Evolutionary conservation across 2,888 invertebrate species (phyloP), one percentile per base, ranked within the genome.

Genomic region (Phrixothrix hirtus): DNA sequence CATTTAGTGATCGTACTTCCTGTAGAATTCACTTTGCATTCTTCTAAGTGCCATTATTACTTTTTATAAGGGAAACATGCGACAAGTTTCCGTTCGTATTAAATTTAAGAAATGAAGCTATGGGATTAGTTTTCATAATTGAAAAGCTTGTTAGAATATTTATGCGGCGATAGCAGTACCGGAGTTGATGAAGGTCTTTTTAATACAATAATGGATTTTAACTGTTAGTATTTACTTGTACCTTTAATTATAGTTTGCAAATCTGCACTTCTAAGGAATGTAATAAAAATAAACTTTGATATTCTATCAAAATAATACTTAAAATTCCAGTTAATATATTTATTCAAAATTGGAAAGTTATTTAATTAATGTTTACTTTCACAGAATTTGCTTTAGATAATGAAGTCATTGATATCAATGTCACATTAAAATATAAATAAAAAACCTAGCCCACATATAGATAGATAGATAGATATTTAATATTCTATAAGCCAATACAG

Each of bases 111-210:
- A 59, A 57, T 56, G 52, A 59, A 57, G 48, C 48, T 32, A 46
- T 45, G 54, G 60, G 62, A 59, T 62, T 60, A 62, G 59, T 60
- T 50, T 60, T 58, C 60, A 59, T 62, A 60, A 62, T 60, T 62
- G 62, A 62, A 62, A 62, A 62, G 62, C 60, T 62, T 60, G 58
- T 62, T 57, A 57, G 47, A 53, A 55, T 53, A 58, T 62, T 59
- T 56, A 60, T 59, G 60, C 59, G 56, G 55, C 44, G 55, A 48
- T 52, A 36, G 6, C 17, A 37, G 51, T 25, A 48, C 37, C 29
- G 30, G 38, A 43, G 34, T 26, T 29, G 53, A 36, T 31, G 47
- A 39, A 47, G 38, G 53, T 17, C 10, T 47, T 43, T 53, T 53
- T 53, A 53, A 53, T 53, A 48, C 43, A 43, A 38, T 48, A 53